phyloP scores from a whole-genome alignment of 2,888 invertebrate species.

The Melieria omissa region DNA sequence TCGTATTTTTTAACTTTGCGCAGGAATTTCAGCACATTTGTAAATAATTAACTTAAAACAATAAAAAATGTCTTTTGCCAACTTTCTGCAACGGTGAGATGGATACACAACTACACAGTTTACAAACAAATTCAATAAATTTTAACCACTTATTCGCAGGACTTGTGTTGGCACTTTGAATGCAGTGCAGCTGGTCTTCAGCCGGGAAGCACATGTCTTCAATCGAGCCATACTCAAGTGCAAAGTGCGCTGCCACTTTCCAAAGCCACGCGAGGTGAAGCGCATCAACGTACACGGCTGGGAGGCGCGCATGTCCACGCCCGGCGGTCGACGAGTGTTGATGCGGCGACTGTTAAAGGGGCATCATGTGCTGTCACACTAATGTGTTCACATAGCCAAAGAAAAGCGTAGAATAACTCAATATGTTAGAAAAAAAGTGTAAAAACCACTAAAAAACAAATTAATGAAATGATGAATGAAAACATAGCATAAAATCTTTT shows the following conservation, averaged over 20 bases:
- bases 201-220: slow-evolving; percentile 59
- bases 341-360: slow-evolving; percentile 84
- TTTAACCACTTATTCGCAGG: slow-evolving; percentile 50
- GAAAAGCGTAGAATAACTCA: neutral
- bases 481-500: neutral
- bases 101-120: neutral
- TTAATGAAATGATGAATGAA: neutral
- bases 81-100: no score
- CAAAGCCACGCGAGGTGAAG: slow-evolving; percentile 78
- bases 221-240: slow-evolving; percentile 57
- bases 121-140: slow-evolving; percentile 43
- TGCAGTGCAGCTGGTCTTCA: slow-evolving; percentile 49
- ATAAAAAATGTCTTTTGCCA: no score
- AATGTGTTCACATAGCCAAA: slow-evolving; percentile 46
- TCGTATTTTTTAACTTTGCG: no score
- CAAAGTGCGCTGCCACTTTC: slow-evolving; percentile 71
- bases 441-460: neutral
- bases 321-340: slow-evolving; percentile 74
- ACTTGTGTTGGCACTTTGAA: slow-evolving; percentile 45
- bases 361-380: slow-evolving; percentile 76
- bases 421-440: neutral
- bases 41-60: no score
- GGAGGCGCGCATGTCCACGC: slow-evolving; percentile 76
- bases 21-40: no score
- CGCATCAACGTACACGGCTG: slow-evolving; percentile 79